A percentile compares a stretch with the other conserved stretches of the same genome.
Evolutionary conservation across 1,140 invertebrate species (phyloP).

Genomic region (Leptestheria dahalacensis): DNA sequence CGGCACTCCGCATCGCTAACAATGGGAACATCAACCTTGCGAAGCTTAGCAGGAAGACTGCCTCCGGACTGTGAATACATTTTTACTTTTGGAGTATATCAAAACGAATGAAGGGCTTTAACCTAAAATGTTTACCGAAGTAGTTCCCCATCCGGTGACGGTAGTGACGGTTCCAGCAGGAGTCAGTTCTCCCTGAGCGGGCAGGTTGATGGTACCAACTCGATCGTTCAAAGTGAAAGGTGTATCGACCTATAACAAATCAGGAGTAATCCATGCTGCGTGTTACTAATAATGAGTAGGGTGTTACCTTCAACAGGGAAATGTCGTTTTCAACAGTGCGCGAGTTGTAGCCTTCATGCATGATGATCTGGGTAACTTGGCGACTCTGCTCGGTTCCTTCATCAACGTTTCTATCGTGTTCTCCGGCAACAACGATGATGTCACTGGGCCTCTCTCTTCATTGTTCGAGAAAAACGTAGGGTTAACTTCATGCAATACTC

Average conservation of each 20-base stretch:
- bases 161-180: constrained; percentile 26
- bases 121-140: constrained; percentile 23
- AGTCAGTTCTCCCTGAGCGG: constrained; percentile 19
- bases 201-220: constrained; percentile 22
- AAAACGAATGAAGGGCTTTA: no score
- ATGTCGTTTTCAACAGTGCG: constrained; percentile 19
- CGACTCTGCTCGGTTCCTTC: constrained; percentile 32
- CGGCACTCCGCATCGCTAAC: constrained; percentile 23
- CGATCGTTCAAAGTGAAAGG: background rate
- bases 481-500: background rate
- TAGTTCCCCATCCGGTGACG: constrained; percentile 39
- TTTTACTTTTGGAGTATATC: background rate
- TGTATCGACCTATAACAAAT: background rate
- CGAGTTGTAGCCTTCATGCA: constrained; percentile 34
- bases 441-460: background rate
- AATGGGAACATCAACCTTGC: constrained; percentile 25
- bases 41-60: constrained; percentile 18
- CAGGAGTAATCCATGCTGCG: no score
- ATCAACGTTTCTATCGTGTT: constrained; percentile 23
- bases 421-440: constrained; percentile 27
- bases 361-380: constrained; percentile 25
- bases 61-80: constrained; percentile 9
- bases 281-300: background rate
- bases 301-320: constrained; percentile 13
- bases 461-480: background rate